These are phyloP conservation scores for Ctenomys sociabilis DNA, from an alignment of 2,113 vertebrate genomes.

Conservation along the genomic window DNA sequence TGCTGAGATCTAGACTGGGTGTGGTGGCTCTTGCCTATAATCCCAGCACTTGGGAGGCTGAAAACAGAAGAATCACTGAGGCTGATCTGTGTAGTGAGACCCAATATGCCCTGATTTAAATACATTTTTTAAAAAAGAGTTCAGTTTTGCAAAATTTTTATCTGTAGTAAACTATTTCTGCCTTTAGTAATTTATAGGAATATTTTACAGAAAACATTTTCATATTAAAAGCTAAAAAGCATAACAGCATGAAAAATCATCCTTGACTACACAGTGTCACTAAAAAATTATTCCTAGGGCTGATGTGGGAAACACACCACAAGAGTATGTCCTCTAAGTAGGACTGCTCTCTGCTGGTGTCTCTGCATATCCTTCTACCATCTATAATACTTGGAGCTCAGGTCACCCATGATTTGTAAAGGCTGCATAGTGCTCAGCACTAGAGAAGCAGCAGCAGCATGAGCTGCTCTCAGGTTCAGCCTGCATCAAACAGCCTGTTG, in stretches of 20 bases:
- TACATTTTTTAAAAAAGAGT: too few relatives aligned
- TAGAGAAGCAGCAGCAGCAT: not conserved
- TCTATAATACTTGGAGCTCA: not conserved
- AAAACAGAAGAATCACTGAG: too few relatives aligned
- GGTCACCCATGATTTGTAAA: too few relatives aligned
- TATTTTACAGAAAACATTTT: not conserved
- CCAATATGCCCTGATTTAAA: too few relatives aligned
- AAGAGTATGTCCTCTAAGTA: not conserved
- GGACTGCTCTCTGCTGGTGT: not conserved
- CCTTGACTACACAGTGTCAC: not conserved
- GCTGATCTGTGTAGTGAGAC: too few relatives aligned
- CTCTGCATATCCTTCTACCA: not conserved
- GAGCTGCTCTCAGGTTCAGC: not conserved
- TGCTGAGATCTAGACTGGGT: too few relatives aligned
- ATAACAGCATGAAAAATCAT: not conserved
- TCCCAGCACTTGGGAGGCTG: too few relatives aligned
- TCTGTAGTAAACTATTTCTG: not conserved
- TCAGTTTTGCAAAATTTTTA: not conserved
- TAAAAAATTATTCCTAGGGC: not conserved
- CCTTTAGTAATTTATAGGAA: not conserved
- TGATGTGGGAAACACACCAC: not conserved
- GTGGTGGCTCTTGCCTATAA: too few relatives aligned
- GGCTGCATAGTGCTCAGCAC: too few relatives aligned
- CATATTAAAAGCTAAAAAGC: not conserved
- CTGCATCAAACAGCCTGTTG: not conserved